Evolutionary conservation across 2,113 vertebrate species (phyloP).

Genomic region (Cephalophus harveyi): DNA sequence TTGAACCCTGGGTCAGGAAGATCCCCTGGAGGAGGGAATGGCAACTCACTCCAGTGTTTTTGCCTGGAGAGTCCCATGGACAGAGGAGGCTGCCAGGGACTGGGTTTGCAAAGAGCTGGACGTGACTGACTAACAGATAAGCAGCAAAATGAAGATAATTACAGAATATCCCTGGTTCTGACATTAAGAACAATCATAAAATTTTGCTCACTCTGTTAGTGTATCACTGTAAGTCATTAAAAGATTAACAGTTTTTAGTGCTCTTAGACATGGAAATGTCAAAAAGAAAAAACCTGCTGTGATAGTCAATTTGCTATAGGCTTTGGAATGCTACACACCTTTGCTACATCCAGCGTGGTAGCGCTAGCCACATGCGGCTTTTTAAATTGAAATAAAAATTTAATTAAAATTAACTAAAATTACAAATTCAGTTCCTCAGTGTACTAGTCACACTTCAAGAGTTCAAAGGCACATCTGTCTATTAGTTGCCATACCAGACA

Average conservation of each 20-base stretch:
- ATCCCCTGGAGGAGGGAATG: neutral
- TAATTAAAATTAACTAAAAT: neutral
- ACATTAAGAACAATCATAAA: neutral
- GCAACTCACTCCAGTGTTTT: neutral
- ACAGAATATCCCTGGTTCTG: neutral
- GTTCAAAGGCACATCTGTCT: neutral
- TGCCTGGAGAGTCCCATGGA: neutral
- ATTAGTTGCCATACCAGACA: neutral
- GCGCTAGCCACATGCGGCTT: neutral
- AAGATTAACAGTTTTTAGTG: neutral
- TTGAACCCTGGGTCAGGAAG: neutral
- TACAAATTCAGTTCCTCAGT: neutral
- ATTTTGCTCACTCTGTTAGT: neutral
- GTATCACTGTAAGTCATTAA: neutral
- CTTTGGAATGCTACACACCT: neutral
- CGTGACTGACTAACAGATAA: neutral
- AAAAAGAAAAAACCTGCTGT: neutral
- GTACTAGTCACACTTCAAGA: neutral
- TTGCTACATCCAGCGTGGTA: neutral
- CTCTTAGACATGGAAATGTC: neutral
- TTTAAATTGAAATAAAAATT: constrained; percentile 8
- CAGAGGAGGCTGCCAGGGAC: neutral
- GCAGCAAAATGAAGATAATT: neutral
- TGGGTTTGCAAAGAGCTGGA: neutral
- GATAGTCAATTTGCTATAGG: neutral